Evolutionary conservation across 2,888 invertebrate genomes (phyloP), one percentile per base, ranked within the genome.

Genomic region (Allacma fusca): DNA sequence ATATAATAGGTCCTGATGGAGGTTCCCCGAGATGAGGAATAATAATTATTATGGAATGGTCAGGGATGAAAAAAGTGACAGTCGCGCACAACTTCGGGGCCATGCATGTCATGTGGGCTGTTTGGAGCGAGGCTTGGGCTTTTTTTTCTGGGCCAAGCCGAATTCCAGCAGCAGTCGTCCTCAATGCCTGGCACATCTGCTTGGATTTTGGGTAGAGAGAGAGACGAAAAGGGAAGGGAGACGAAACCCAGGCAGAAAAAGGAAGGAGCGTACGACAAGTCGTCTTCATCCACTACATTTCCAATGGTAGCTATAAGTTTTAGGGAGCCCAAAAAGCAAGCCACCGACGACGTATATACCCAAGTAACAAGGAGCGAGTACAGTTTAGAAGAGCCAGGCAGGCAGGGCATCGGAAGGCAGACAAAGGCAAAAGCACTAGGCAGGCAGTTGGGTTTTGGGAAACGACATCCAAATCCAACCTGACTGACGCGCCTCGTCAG

Each of bases 401-500:
- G 50, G 50, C 65, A 65, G 65, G 65, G 28, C 62, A 62, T 28
- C 26, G 2, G 65, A 65, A 19, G 26, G 62, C 23, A 62, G 62
- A 23, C 62, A 62, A 19, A 59, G 62, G 16, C 62, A 62, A 26
- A 62, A 23, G 23, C 23, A 21, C 23, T n/a, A 62, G 9, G 24
- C 13, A 62, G n/a, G 26, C 23, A 28, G 65, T 50, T 50, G 1
- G 50, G 19, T 50, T 50, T 50, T 26, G 26, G 28, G 29, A 26
- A 65, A 28, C 65, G 65, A 65, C 65, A 65, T 65, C 65, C 65
- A 65, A 29, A 65, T 28, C 50, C 29, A 19, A 65, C 24, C 29
- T 26, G 28, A 65, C 65, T 24, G 68, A 68, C 68, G 34, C 68
- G 68, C 34, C 68, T 68, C 34, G 40, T 67, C 50, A 50, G 50